Percentiles rank a stretch among this genome's conserved stretches.
Evolutionary conservation across 2,113 vertebrate genomes (phyloP).

Genomic region (rabbit (Oryctolagus cuniculus)): mOryCun1.1 NC_091447.1:56083501-56084000

Average conservation of each 20-base stretch:
- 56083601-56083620: too few species aligned
- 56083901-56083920: too few species aligned
- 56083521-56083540: background rate
- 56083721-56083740: background rate
- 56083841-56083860: background rate
- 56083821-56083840: background rate
- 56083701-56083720: background rate
- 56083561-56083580: background rate
- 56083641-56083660: too few species aligned
- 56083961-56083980: rapidly evolving
- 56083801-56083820: background rate
- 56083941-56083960: background rate
- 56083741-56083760: background rate
- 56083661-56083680: background rate
- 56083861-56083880: background rate
- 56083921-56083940: rapidly evolving
- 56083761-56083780: too few species aligned
- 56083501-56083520: background rate
- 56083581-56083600: background rate
- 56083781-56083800: background rate
- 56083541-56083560: background rate
- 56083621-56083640: too few species aligned
- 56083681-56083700: background rate
- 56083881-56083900: rapidly evolving
- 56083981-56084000: rapidly evolving